These are phyloP conservation scores for Sicus ferrugineus DNA, from an alignment of 2,888 invertebrate genomes.

Conservation along the genomic window DNA sequence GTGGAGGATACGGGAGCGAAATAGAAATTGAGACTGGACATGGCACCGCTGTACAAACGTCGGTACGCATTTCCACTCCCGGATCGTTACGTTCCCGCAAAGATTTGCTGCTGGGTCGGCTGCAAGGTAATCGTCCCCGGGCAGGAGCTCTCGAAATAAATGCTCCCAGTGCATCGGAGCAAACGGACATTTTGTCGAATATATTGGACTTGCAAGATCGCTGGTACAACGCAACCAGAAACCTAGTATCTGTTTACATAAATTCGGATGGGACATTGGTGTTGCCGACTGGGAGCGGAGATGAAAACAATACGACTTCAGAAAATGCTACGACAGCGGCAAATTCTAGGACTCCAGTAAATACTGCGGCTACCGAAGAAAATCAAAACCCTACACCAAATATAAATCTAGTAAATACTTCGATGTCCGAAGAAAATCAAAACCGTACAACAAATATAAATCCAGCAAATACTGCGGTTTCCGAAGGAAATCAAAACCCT, in stretches of 20 bases:
- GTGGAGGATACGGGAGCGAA: conserved; percentile 59
- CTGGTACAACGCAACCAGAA: conserved; percentile 72
- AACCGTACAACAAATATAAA: no score
- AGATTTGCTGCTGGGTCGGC: conserved; percentile 51
- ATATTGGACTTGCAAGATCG: conserved; percentile 77
- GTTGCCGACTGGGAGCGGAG: conserved; percentile 53
- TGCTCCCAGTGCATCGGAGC: conserved; percentile 22
- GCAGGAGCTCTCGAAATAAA: conserved; percentile 17
- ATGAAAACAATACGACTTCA: neutral
- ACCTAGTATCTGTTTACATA: conserved; percentile 67
- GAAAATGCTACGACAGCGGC: no score
- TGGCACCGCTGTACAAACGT: conserved; percentile 63
- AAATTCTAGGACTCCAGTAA: no score
- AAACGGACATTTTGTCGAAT: conserved; percentile 71
- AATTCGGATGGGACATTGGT: conserved; percentile 70
- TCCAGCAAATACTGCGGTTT: no score
- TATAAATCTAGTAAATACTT: neutral
- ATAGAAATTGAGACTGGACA: conserved; percentile 58
- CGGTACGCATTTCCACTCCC: conserved; percentile 55
- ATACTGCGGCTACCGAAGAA: neutral
- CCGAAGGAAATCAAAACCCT: neutral
- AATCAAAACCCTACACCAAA: neutral
- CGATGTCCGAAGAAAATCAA: no score
- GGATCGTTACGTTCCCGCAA: conserved; percentile 54
- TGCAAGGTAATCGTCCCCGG: conserved; percentile 33